Conservation (phyloP, 2,113 vertebrate genomes). For the Myiagra hebetior region DNA sequence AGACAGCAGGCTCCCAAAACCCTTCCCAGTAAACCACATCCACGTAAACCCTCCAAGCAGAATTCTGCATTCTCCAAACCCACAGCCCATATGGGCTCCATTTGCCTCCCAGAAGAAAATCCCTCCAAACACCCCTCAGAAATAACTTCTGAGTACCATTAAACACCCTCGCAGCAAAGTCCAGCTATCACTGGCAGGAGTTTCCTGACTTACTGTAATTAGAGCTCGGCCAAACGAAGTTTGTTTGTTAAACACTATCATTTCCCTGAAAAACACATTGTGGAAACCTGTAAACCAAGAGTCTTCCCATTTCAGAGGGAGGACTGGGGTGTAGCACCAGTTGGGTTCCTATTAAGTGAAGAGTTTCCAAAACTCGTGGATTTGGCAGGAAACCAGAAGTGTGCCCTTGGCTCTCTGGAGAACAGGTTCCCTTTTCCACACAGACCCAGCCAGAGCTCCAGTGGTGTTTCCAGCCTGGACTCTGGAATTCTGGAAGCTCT, state of each 20-base stretch:
- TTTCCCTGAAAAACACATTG: accelerated
- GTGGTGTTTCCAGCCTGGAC: accelerated
- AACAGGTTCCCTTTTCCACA: not conserved
- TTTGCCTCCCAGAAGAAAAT: not conserved
- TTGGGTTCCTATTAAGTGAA: accelerated
- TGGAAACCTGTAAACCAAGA: not conserved
- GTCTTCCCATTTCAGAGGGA: not conserved
- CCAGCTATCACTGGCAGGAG: not conserved
- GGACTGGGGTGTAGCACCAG: not conserved
- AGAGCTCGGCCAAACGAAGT: not conserved
- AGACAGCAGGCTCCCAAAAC: not conserved
- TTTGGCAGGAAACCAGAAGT: not conserved
- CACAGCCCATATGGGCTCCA: accelerated
- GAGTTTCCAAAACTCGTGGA: not conserved
- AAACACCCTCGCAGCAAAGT: not conserved
- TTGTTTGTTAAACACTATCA: accelerated
- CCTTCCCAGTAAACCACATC: not conserved
- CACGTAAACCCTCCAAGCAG: accelerated
- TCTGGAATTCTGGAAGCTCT: not conserved
- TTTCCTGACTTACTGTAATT: not conserved
- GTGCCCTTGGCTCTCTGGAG: not conserved
- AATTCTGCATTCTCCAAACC: not conserved
- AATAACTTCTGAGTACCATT: accelerated
- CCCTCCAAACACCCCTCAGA: not conserved
- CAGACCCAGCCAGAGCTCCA: not conserved